Evolutionary conservation across 2,888 invertebrate species (phyloP).

Genomic region (Athalia rosae): DNA sequence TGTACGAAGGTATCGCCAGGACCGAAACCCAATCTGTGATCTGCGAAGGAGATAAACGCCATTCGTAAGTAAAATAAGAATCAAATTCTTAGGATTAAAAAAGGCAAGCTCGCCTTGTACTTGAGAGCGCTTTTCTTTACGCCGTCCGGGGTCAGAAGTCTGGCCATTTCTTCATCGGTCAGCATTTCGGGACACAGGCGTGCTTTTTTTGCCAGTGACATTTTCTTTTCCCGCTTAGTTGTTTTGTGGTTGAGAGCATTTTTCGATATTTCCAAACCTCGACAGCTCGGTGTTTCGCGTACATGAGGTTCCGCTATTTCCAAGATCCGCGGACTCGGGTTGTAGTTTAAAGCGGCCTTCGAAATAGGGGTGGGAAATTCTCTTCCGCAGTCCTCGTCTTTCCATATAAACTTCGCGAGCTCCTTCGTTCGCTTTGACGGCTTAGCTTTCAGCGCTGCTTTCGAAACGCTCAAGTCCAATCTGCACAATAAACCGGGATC

Average conservation of each 20-base stretch:
- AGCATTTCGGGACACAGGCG: conserved; percentile 53
- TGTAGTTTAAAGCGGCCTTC: conserved; percentile 56
- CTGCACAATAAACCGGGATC: conserved; percentile 33
- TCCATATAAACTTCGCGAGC: conserved; percentile 51
- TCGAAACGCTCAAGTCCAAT: conserved; percentile 42
- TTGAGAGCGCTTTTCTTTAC: conserved; percentile 54
- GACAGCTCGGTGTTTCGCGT: conserved; percentile 50
- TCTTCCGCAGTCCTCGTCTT: conserved; percentile 48
- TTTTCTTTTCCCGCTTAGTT: conserved; percentile 32
- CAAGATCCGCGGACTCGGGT: conserved; percentile 53
- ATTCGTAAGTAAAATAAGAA: background rate
- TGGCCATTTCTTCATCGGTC: conserved; percentile 53
- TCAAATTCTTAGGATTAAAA: conserved; percentile 20
- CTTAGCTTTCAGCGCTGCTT: conserved; percentile 26
- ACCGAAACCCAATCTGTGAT: conserved; percentile 59
- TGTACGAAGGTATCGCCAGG: conserved; percentile 59
- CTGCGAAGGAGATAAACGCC: conserved; percentile 47
- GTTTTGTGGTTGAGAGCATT: conserved; percentile 35
- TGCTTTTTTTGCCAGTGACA: conserved; percentile 51
- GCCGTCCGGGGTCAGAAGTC: conserved; percentile 57
- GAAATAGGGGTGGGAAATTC: conserved; percentile 54
- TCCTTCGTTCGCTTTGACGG: conserved; percentile 52
- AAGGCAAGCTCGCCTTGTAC: conserved; percentile 54
- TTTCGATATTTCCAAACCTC: conserved; percentile 26
- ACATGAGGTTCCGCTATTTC: conserved; percentile 55